Evolutionary conservation across 2,888 invertebrate species (phyloP), one percentile per base, ranked within the genome.

Genomic region (Euproctis similis): DNA sequence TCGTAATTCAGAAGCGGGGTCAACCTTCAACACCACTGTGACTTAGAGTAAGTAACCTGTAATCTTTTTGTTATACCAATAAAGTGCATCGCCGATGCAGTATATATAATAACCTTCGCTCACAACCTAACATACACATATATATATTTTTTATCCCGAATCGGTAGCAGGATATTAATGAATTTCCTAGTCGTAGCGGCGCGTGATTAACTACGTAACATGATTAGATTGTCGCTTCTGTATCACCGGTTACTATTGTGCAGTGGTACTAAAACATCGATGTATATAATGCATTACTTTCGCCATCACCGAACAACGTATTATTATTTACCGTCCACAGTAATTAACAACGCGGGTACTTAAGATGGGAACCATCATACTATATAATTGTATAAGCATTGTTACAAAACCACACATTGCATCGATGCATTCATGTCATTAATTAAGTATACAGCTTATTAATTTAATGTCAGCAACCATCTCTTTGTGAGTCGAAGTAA

Each of bases 151-250:
- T 69, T 63, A 60, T 55, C 54, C 54, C 42, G 41, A 46, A 50
- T 53, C 56, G 35, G 54, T 56, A 56, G 59, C 88, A 87, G 89
- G 88, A 88, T 88, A 89, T 88, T 87, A 88, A 86, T 87, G 87
- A 87, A 88, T 88, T 89, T 89, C 88, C 88, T 87, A 86, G 76
- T 75, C 85, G 84, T 80, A 86, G 84, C 85, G 81, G 78, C 77
- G 73, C 75, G 85, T 85, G 87, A 88, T 89, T 88, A 88, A 87
- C 86, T 84, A 80, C 84, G 70, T 88, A 88, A 88, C 88, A 80
- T 82, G 85, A 87, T 88, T 88, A 88, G 47, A n/a, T 38, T 42
- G 34, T 45, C 49, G 55, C 49, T 51, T 58, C 52, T 46, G 44
- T 44, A 39, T 40, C 43, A 41, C 46, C 44, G 50, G 45, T 42